Percentiles rank a stretch among this genome's conserved stretches.
Conservation (phyloP, 2,797 vertebrate species). For the Notamacropus eugenii region DNA sequence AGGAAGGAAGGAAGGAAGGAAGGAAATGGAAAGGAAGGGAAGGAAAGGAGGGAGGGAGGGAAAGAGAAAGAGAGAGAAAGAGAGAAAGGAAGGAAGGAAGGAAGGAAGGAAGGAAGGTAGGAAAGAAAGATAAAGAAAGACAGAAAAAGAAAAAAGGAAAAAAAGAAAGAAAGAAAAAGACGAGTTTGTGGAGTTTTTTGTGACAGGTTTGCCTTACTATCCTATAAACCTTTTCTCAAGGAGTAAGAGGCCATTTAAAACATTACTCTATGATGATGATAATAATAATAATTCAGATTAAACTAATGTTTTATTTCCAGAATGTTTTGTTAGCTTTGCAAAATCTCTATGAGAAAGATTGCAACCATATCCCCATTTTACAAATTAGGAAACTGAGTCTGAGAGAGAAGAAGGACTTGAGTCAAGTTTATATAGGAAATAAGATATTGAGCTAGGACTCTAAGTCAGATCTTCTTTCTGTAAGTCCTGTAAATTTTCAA, state of each 20-base stretch:
- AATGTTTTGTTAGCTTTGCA: neutral
- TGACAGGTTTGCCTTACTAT: neutral
- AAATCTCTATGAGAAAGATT: neutral
- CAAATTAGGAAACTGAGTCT: neutral
- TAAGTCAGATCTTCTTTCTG: neutral
- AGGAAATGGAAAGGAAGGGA: no score
- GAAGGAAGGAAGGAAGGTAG: no score
- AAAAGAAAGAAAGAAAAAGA: no score
- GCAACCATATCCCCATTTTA: neutral
- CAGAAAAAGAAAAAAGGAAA: no score
- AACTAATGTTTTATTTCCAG: neutral
- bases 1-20: no score
- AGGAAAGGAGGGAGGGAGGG: no score
- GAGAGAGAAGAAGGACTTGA: neutral
- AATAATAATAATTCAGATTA: neutral
- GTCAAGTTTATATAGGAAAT: neutral
- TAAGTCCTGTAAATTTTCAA: neutral
- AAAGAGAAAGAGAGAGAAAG: no score
- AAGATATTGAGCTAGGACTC: neutral
- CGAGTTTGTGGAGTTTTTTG: neutral
- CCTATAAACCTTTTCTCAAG: neutral
- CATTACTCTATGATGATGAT: neutral
- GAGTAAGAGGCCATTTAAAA: neutral
- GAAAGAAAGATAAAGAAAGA: no score
- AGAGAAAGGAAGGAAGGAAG: no score